phyloP scores from a whole-genome alignment of 2,797 vertebrate genomes.

The Gymnothorax javanicus region DNA sequence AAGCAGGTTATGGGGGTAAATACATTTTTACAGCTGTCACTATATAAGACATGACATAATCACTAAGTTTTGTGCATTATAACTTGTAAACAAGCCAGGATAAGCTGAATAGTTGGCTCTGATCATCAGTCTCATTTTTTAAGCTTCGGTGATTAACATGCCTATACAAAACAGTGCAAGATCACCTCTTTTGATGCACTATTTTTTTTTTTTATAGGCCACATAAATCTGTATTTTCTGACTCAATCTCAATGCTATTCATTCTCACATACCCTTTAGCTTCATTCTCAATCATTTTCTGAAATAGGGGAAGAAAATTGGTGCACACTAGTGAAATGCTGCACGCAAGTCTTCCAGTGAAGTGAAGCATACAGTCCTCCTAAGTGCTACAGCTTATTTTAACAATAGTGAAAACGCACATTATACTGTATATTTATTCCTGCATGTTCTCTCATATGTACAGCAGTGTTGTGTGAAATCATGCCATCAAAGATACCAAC shows the following conservation, averaged over 20 bases:
- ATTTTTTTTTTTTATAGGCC: neutral
- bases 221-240: neutral
- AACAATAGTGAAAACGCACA: neutral
- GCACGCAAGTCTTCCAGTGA: neutral
- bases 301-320: neutral
- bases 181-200: neutral
- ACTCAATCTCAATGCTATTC: neutral
- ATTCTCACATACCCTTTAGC: neutral
- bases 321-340: neutral
- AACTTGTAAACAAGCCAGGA: neutral
- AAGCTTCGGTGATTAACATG: neutral
- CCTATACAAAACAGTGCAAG: neutral
- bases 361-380: neutral
- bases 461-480: neutral
- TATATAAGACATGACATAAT: neutral
- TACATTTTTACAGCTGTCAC: no score
- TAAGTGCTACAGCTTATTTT: neutral
- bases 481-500: neutral
- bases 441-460: neutral
- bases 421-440: neutral
- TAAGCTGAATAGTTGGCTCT: neutral
- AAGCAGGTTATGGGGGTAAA: no score
- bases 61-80: neutral
- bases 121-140: neutral
- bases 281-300: neutral